Base-by-base conservation (phyloP, 2,888 invertebrate species). In the Loripinus fragilis region DNA sequence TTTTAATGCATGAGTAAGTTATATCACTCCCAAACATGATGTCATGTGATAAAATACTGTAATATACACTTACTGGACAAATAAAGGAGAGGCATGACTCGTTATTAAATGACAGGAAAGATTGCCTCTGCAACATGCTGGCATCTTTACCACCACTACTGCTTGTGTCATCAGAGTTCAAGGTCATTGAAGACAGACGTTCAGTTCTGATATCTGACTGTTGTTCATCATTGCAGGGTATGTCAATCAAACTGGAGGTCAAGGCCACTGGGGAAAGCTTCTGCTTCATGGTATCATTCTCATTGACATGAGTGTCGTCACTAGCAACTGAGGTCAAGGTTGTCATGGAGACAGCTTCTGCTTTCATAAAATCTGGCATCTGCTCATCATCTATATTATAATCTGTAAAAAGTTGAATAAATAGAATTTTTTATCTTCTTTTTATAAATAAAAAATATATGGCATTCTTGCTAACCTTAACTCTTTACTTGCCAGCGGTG, bases 361-460 rank as follows among this genome's bases (percentile, higher is more conserved):
- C 33, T 35, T 64, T 52, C 80, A 80, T 76, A 7, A 64, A 50
- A 17, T 81, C 81, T 33, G 81, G 81, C 81, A 81, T 81, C 60
- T 66, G 55, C 52, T 81, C 81, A 71, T 75, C 81, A 70, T 78
- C 73, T 33, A 81, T 81, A 48, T 76, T 78, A 35, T 8, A 35
- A 7, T n/a, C 35, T 10, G 41, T 41, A 41, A 41, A 41, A 10
- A 15, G 7, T 41, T 10, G 15, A 41, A 41, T 10, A 41, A 41
- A 7, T 10, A 41, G 8, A 7, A 7, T 41, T 41, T 10, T 41
- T 41, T 15, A 41, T 41, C 15, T 10, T 41, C 41, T 41, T 41
- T 41, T 7, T 41, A 41, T 41, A 10, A 41, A 10, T 41, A 41
- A 41, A 41, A 7, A 41, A 10, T 15, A 41, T 41, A 10, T n/a